Evolutionary conservation across 2,888 invertebrate species (phyloP), one percentile per base, ranked within the genome.

Genomic region (Strigamia maritima): DNA sequence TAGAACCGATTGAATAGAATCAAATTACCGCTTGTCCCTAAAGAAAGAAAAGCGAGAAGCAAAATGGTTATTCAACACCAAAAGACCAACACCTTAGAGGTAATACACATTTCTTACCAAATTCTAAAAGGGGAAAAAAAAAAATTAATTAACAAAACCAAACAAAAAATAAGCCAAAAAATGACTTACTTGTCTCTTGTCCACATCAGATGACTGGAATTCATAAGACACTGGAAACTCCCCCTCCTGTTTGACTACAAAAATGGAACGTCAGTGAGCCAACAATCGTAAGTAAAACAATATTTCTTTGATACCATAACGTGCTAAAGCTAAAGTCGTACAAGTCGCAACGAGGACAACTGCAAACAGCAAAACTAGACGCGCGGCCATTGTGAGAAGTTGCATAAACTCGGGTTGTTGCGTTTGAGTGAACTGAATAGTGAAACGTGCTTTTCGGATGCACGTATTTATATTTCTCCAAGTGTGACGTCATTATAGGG

Each of bases 1-100:
- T 26, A 16, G 65, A 65, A 60, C 22, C 26, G 24, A 10, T 14
- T 65, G 26, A 26, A 65, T 26, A 10, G 65, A 65, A 65, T 65
- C 24, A 22, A 65, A 65, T 65, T 65, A 65, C 65, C 65, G 65
- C 65, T 6, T 65, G 65, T 65, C 65, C 65, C 65, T 65, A 65
- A 65, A 65, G 60, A 14, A 28, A 65, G 65, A 24, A 65, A 65
- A 24, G 65, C 16, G 26, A 65, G 65, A 65, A 65, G 49, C 19
- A 49, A 65, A 28, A 65, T 12, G 8, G 10, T 26, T 26, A 65
- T 10, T 65, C 65, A 65, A 65, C 22, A 65, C 26, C 28, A 26
- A 65, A 65, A 3, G 31, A 31, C 31, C 3, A 31, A n/a, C n/a
- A n/a, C n/a, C n/a, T n/a, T 22, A 26, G 1, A 65, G 12, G 26